phyloP scores from a whole-genome alignment of 2,888 invertebrate species.

The Steinernema carpocapsae region DNA sequence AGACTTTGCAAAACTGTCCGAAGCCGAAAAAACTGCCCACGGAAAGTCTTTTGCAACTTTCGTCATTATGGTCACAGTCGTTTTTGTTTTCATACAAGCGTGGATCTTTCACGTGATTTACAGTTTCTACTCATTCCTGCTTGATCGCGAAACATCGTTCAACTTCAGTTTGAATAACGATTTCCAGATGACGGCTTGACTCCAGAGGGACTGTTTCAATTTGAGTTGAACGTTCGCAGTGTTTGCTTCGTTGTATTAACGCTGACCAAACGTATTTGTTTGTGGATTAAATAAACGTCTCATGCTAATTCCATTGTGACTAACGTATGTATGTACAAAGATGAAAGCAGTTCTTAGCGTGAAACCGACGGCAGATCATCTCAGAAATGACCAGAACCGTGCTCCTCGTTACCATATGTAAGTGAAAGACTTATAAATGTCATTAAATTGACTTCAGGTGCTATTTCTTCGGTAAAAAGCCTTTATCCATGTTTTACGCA shows the following conservation, averaged over 20 bases:
- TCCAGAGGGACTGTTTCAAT: background rate
- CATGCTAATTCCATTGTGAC: constrained; percentile 3
- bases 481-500: too few relatives aligned
- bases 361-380: too few relatives aligned
- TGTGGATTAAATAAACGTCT: background rate
- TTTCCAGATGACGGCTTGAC: constrained; percentile 41
- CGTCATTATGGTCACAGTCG: background rate
- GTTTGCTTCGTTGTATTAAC: background rate
- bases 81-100: constrained; percentile 40
- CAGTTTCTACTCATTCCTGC: constrained; percentile 53
- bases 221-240: background rate
- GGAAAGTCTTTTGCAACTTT: background rate
- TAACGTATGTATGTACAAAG: background rate
- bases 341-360: too few relatives aligned
- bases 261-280: background rate
- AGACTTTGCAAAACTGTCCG: background rate
- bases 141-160: constrained; percentile 57
- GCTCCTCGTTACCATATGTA: too few relatives aligned
- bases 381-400: too few relatives aligned
- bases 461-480: too few relatives aligned
- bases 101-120: constrained; percentile 54
- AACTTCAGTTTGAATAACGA: constrained; percentile 54
- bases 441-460: too few relatives aligned
- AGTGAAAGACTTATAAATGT: too few relatives aligned
- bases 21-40: too few relatives aligned